Evolutionary conservation across 2,888 invertebrate species (phyloP).

Genomic region (Hirtodrosophila cameraria): DNA sequence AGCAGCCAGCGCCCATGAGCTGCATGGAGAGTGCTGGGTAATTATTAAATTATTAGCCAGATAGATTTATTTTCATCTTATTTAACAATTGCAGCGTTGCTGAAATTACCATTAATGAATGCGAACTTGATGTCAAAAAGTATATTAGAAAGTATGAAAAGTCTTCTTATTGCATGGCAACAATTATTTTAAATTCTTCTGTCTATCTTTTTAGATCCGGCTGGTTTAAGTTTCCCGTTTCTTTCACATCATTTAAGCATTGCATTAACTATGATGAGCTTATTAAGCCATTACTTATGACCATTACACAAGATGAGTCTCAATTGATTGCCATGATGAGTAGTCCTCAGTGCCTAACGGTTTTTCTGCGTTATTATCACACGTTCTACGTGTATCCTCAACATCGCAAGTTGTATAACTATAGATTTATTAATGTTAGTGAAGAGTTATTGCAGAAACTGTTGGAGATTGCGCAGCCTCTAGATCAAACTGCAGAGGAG

Average conservation of each 20-base stretch:
- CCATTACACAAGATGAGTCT: background rate
- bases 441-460: slow-evolving; percentile 20
- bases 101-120: background rate
- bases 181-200: background rate
- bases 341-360: slow-evolving; percentile 12
- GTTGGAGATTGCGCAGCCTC: slow-evolving; percentile 9
- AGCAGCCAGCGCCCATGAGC: background rate
- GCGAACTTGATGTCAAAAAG: slow-evolving; percentile 15
- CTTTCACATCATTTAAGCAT: slow-evolving; percentile 24
- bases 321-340: slow-evolving; percentile 1
- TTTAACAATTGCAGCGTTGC: slow-evolving; percentile 5
- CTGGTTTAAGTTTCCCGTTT: slow-evolving; percentile 37
- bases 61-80: background rate
- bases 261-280: slow-evolving; percentile 38
- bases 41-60: background rate
- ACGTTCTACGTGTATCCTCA: slow-evolving; percentile 43
- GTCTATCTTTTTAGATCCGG: slow-evolving; percentile 17
- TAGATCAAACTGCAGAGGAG: slow-evolving; percentile 22
- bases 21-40: background rate
- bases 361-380: slow-evolving; percentile 33
- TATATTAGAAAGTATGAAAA: slow-evolving; percentile 22
- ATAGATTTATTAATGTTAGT: slow-evolving; percentile 22
- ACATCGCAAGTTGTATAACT: slow-evolving; percentile 14
- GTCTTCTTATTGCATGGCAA: background rate
- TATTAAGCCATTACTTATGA: slow-evolving; percentile 11